phyloP scores from a whole-genome alignment of 2,113 vertebrate species.

The Cephalopholis sonnerati region DNA sequence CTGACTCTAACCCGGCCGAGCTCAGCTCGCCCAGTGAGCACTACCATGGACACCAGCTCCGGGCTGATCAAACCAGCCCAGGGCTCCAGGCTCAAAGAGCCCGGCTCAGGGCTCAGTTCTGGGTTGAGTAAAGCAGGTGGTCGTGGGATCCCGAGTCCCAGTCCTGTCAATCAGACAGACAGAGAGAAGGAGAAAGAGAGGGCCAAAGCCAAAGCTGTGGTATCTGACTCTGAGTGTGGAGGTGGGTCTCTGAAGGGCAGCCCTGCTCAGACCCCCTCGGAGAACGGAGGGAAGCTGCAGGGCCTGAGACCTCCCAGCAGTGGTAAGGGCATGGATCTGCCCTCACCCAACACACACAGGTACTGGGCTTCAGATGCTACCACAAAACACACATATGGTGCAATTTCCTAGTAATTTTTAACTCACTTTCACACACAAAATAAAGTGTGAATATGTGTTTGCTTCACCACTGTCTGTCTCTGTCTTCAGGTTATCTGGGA shows the following conservation, averaged over 20 bases:
- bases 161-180: constrained; percentile 95
- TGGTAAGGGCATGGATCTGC: constrained; percentile 86
- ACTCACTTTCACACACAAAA: neutral
- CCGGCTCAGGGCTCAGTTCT: constrained; percentile 67
- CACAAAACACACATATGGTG: neutral
- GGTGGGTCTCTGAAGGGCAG: constrained; percentile 73
- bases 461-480: constrained; percentile 5
- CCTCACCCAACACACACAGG: constrained; percentile 91
- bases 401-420: neutral
- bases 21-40: constrained; percentile 88
- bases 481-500: constrained; percentile 83
- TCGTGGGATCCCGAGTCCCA: constrained; percentile 77
- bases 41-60: constrained; percentile 89
- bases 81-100: constrained; percentile 74
- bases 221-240: constrained; percentile 89
- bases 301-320: constrained; percentile 83
- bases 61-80: constrained; percentile 85
- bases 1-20: constrained; percentile 91
- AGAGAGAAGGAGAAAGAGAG: constrained; percentile 94
- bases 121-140: constrained; percentile 66
- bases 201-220: constrained; percentile 94
- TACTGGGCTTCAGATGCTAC: constrained; percentile 62
- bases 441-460: neutral
- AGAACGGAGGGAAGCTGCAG: constrained; percentile 85
- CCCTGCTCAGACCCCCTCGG: constrained; percentile 74